phyloP scores from a whole-genome alignment of 1,140 invertebrate species.

The Papilio xuthus region DNA sequence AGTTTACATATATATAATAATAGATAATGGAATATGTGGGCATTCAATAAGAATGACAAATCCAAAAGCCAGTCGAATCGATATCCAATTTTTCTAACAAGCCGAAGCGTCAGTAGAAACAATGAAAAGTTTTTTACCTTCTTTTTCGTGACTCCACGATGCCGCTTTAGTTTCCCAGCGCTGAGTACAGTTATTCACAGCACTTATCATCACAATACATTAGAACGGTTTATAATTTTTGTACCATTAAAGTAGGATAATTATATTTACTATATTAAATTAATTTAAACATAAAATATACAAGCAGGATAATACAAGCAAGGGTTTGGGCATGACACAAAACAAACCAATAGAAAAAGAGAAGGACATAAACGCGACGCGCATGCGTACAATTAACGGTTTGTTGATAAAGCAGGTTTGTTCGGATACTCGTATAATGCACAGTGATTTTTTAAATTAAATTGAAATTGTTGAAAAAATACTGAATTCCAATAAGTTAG shows the following conservation, averaged over 20 bases:
- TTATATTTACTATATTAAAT: constrained; percentile 61
- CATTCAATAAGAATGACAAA: constrained; percentile 10
- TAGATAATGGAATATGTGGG: neutral
- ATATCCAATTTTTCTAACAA: constrained; percentile 66
- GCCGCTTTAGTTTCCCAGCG: constrained; percentile 79
- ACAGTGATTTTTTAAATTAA: neutral
- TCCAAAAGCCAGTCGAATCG: constrained; percentile 48
- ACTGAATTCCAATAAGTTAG: neutral
- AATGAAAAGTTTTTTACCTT: constrained; percentile 80
- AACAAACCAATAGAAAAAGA: constrained; percentile 79
- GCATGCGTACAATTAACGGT: constrained; percentile 67
- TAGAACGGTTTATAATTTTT: constrained; percentile 68
- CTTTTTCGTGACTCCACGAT: constrained; percentile 81
- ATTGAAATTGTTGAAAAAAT: neutral
- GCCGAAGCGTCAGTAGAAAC: constrained; percentile 70
- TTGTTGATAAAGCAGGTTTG: constrained; percentile 68
- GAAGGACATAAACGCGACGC: constrained; percentile 65
- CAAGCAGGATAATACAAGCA: constrained; percentile 74
- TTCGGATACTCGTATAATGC: constrained; percentile 23
- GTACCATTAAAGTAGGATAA: constrained; percentile 69
- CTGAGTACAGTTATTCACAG: constrained; percentile 79
- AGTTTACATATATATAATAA: neutral
- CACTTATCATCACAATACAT: constrained; percentile 81
- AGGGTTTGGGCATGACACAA: constrained; percentile 76
- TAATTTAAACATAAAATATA: constrained; percentile 74